Conservation (phyloP, 2,888 invertebrate species). For the Drosophila peninsularis region DNA sequence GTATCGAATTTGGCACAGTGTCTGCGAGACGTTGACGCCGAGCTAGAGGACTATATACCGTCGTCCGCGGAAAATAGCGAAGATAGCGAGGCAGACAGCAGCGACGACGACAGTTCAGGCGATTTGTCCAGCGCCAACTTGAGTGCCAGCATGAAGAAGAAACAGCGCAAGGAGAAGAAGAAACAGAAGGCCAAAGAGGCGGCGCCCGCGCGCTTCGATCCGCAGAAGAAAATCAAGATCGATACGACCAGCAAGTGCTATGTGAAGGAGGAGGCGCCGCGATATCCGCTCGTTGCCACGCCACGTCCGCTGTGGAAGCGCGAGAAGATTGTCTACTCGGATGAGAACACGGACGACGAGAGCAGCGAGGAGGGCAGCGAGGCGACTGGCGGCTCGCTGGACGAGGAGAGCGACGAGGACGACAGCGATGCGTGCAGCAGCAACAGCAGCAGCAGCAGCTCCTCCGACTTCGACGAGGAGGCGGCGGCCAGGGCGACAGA, state of each 20-base stretch:
- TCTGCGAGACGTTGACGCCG: slow-evolving; percentile 85
- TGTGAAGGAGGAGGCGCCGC: slow-evolving; percentile 86
- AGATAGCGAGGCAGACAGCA: slow-evolving; percentile 55
- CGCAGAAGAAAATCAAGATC: slow-evolving; percentile 84
- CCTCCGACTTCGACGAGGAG: slow-evolving; percentile 14
- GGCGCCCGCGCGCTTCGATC: slow-evolving; percentile 80
- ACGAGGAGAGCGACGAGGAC: slow-evolving; percentile 79
- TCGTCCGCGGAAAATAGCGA: slow-evolving; percentile 82
- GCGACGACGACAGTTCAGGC: slow-evolving; percentile 68
- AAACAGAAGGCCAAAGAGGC: slow-evolving; percentile 77
- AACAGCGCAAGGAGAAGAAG: slow-evolving; percentile 83
- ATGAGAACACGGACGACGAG: slow-evolving; percentile 84
- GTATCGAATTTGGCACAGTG: slow-evolving; percentile 85
- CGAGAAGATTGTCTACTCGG: slow-evolving; percentile 85
- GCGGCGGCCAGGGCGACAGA: slow-evolving; percentile 41
- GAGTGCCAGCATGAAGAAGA: slow-evolving; percentile 84
- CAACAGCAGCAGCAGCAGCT: slow-evolving; percentile 72
- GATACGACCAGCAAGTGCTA: slow-evolving; percentile 84
- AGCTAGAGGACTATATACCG: slow-evolving; percentile 84
- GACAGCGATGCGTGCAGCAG: slow-evolving; percentile 80
- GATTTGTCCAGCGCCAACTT: slow-evolving; percentile 81
- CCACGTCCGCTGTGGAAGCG: slow-evolving; percentile 86
- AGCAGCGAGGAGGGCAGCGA: slow-evolving; percentile 84
- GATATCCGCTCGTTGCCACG: slow-evolving; percentile 87
- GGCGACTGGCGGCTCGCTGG: slow-evolving; percentile 75